phyloP scores from a whole-genome alignment of 2,888 invertebrate genomes.

The Metalampra italica region DNA sequence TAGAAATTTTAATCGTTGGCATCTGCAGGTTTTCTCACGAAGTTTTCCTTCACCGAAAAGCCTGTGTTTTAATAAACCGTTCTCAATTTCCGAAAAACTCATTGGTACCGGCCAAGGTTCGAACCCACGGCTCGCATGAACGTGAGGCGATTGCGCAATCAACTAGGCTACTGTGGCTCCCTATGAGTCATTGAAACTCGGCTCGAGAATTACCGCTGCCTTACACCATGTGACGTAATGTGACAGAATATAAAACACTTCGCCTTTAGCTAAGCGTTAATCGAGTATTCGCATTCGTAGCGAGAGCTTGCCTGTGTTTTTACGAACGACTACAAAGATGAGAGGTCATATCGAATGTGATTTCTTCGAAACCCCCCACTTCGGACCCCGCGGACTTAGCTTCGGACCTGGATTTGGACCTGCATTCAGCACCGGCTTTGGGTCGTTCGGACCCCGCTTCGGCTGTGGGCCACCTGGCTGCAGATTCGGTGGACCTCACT shows the following conservation, averaged over 20 bases:
- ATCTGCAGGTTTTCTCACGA: no score
- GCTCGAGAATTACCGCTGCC: no score
- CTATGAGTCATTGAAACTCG: no score
- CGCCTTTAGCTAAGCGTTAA: background rate
- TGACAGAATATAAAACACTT: background rate
- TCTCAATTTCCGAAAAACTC: no score
- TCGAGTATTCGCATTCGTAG: background rate
- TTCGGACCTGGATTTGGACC: background rate
- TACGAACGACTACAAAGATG: slow-evolving; percentile 1
- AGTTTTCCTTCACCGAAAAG: no score
- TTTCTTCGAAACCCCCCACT: background rate
- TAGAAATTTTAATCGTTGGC: no score
- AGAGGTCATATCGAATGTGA: slow-evolving; percentile 4
- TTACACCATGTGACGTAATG: background rate
- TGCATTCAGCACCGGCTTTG: background rate
- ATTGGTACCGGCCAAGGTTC: no score
- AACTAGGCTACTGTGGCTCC: no score
- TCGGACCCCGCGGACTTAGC: background rate
- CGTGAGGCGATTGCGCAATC: no score
- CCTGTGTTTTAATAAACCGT: no score
- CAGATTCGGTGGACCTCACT: background rate
- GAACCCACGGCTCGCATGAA: no score
- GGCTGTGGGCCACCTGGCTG: background rate
- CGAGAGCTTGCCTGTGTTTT: background rate
- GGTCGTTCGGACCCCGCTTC: background rate